Conservation (phyloP, 37 sponge, comb jelly and placozoan species). For the Theonella swinhoei region DNA sequence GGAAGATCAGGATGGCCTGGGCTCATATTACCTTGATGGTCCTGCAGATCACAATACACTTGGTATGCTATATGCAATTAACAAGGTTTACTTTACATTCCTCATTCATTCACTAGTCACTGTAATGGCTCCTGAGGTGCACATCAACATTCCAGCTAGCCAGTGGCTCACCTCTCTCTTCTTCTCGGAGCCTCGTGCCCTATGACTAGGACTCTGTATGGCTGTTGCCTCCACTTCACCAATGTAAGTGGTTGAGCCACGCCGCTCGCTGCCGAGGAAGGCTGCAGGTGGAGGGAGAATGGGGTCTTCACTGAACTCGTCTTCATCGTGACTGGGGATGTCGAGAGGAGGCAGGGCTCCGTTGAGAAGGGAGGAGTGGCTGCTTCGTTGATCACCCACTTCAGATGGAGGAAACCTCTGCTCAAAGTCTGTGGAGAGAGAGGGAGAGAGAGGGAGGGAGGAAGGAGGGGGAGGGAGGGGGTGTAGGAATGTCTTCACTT, state of each 20-base stretch:
- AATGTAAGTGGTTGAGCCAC: not conserved
- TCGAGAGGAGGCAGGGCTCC: constrained; percentile 40
- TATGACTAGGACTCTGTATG: not conserved
- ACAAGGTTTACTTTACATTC: too few relatives aligned
- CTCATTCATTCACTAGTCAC: too few relatives aligned
- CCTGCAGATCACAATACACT: too few relatives aligned
- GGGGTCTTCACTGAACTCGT: constrained; percentile 13
- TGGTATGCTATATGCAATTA: too few relatives aligned
- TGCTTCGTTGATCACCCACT: not conserved
- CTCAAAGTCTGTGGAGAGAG: not conserved
- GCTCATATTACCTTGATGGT: not conserved
- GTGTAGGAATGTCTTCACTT: too few relatives aligned
- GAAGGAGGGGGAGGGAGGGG: too few relatives aligned
- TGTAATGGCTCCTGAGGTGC: too few relatives aligned
- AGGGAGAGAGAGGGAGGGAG: not conserved
- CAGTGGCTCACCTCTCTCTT: not conserved
- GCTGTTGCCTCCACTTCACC: not conserved
- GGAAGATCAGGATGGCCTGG: not conserved
- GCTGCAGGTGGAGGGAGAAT: constrained; percentile 71
- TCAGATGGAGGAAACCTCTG: not conserved
- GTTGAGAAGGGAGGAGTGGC: not conserved
- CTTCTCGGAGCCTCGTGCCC: not conserved
- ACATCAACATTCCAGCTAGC: too few relatives aligned
- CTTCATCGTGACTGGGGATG: constrained; percentile 24
- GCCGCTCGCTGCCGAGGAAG: constrained; percentile 28